Evolutionary conservation across 2,888 invertebrate species (phyloP).

Genomic region (Bellardia bayeri): DNA sequence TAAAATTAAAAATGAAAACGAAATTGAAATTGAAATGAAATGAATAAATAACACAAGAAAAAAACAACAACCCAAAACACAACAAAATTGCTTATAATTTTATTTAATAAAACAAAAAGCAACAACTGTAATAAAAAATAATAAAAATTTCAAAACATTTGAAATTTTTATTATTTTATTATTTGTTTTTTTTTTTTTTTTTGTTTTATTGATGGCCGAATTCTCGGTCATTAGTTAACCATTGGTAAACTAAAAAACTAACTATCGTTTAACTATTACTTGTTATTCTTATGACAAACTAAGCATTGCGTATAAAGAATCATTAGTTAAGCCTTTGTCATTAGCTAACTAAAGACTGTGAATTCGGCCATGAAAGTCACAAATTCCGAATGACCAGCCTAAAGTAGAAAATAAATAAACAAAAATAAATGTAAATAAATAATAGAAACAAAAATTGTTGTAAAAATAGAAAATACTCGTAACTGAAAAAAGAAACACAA

Average conservation of each 20-base stretch:
- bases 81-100: slow-evolving; percentile 18
- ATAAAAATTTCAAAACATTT: slow-evolving; percentile 1
- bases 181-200: not conserved
- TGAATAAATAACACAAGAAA: not conserved
- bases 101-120: slow-evolving; percentile 13
- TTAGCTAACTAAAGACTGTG: too few species aligned
- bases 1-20: slow-evolving; percentile 56
- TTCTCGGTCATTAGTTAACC: too few species aligned
- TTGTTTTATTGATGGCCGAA: too few species aligned
- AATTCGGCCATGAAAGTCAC: not conserved
- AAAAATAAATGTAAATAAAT: not conserved
- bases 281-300: too few species aligned
- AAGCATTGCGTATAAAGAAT: too few species aligned
- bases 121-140: not conserved
- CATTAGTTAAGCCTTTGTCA: too few species aligned
- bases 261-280: too few species aligned
- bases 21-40: slow-evolving; percentile 40
- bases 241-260: too few species aligned
- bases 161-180: too few species aligned
- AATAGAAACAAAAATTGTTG: not conserved
- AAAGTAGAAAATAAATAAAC: not conserved
- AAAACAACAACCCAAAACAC: not conserved
- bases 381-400: slow-evolving; percentile 6
- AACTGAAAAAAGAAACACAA: not conserved
- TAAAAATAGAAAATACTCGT: not conserved